Evolutionary conservation across 2,797 vertebrate genomes (phyloP), one percentile per base, ranked within the genome.

Genomic region (Scleropages formosus): DNA sequence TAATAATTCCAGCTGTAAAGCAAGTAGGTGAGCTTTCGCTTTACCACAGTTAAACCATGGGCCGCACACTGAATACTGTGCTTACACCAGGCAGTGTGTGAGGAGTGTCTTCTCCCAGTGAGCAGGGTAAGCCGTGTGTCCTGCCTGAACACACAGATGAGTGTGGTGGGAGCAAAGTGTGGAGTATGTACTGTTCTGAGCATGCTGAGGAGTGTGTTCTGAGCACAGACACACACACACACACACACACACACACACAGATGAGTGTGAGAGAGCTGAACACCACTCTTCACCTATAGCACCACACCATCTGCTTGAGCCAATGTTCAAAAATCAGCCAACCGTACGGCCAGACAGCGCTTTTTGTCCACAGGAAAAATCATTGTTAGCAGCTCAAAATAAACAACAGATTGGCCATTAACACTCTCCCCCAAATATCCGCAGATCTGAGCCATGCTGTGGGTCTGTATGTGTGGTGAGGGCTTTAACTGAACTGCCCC

Each of bases 351-450:
- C 73, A 64, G 60, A 95, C 95, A 91, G 93, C 91, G 96, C 94
- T 95, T 98, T 97, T 95, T 97, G 96, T 95, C 95, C 94, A 88
- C 94, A 94, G 95, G 96, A 96, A 96, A 98, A 98, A 62, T 97
- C 95, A 96, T 95, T 96, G 96, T 96, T 95, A 96, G 95, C 96
- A 92, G 90, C 94, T 96, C 94, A 95, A 95, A 98, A 98, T 95
- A 98, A 98, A 98, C 96, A 97, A 94, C 96, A 98, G 97, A 98
- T 98, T 98, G 96, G 93, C 95, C 94, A 97, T 97, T 97, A 98
- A 95, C 96, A 92, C 95, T 94, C 94, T 93, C 93, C 93, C 86
- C 93, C 94, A 95, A 96, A 95, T 97, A 95, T 95, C 94, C 94
- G 87, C 93, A 92, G 87, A 94, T 91, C 90, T 93, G 91, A 94